phyloP scores from a whole-genome alignment of 2,113 vertebrate genomes.

The Climacteris rufus region DNA sequence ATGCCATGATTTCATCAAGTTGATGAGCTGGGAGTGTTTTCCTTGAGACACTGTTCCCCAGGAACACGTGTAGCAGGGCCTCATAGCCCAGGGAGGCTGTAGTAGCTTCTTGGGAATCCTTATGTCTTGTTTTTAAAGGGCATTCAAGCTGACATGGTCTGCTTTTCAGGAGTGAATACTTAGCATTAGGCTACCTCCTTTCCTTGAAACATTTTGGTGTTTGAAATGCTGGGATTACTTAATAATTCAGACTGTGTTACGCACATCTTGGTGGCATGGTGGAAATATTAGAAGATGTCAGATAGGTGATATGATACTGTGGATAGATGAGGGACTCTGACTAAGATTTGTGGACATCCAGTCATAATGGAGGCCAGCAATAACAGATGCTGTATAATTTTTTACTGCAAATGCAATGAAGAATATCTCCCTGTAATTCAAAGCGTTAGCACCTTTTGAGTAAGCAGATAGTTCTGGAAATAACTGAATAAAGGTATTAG shows the following conservation, averaged over 20 bases:
- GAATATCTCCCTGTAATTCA: neutral
- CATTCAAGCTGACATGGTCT: neutral
- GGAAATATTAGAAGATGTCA: neutral
- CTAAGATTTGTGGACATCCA: neutral
- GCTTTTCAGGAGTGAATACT: neutral
- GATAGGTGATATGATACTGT: neutral
- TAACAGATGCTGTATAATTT: neutral
- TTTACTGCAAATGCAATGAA: neutral
- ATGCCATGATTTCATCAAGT: neutral
- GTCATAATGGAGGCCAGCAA: neutral
- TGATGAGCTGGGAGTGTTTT: neutral
- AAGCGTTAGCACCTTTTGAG: neutral
- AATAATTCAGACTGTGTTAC: neutral
- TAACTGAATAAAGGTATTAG: neutral
- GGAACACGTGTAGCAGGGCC: rapidly evolving
- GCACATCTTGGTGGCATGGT: neutral
- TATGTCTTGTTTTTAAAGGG: neutral
- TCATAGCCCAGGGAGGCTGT: rapidly evolving
- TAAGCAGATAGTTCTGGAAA: neutral
- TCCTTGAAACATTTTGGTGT: neutral
- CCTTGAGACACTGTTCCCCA: rapidly evolving
- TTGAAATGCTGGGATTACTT: neutral
- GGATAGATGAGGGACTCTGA: neutral
- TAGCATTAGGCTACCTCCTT: neutral
- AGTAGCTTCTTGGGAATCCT: neutral